Conservation (phyloP, 2,113 vertebrate species). For the Mellivora capensis region DNA sequence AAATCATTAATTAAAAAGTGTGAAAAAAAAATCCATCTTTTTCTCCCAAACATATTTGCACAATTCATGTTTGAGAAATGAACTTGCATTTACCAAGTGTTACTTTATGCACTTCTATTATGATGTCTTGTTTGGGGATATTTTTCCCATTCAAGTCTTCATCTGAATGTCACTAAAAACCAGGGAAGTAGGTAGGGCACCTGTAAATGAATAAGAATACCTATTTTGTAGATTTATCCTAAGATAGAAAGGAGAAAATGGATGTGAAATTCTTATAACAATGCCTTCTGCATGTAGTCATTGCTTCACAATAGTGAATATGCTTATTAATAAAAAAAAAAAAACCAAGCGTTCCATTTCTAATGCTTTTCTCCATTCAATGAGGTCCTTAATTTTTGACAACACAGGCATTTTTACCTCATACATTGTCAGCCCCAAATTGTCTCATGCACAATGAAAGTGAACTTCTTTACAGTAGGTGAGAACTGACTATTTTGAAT, state of each 20-base stretch:
- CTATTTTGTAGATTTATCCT: neutral
- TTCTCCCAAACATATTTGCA: neutral
- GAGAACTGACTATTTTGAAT: neutral
- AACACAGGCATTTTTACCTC: neutral
- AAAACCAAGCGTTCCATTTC: neutral
- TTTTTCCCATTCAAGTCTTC: neutral
- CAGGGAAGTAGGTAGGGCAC: neutral
- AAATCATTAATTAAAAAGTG: neutral
- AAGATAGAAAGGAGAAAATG: neutral
- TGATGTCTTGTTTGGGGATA: neutral
- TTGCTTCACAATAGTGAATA: neutral
- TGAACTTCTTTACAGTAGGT: neutral
- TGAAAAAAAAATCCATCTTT: neutral
- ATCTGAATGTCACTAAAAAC: neutral
- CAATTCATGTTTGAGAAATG: neutral
- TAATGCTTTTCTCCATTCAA: neutral
- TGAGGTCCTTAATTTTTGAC: neutral
- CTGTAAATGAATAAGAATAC: neutral
- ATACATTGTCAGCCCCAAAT: neutral
- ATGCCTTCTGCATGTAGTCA: neutral
- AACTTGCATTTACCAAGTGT: neutral
- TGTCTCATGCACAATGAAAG: neutral
- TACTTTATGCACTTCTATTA: neutral
- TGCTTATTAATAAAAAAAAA: constrained; percentile 49
- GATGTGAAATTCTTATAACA: neutral